Evolutionary conservation across 2,113 vertebrate species (phyloP).

Genomic region (Sorex fumeus): DNA sequence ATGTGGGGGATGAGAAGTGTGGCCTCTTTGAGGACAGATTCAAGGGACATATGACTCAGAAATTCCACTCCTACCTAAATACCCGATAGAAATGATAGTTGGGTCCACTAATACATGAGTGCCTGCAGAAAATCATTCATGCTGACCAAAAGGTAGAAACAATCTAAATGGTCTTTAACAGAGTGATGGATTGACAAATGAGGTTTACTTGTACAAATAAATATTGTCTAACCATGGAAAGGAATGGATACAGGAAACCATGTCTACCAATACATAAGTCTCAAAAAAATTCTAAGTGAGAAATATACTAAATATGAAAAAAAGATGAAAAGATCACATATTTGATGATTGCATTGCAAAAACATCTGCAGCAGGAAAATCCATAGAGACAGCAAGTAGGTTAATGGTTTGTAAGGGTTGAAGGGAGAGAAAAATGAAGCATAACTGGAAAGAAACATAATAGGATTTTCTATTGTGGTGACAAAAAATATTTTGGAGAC

Average conservation of each 20-base stretch:
- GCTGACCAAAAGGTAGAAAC: not conserved
- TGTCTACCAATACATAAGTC: not conserved
- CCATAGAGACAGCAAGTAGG: not conserved
- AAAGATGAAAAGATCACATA: not conserved
- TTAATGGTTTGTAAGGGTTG: not conserved
- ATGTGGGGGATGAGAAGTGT: not conserved
- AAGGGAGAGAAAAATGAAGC: not conserved
- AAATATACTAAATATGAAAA: not conserved
- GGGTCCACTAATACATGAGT: not conserved
- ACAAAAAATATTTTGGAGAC: slow-evolving; percentile 2
- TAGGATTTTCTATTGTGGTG: not conserved
- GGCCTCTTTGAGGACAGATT: not conserved
- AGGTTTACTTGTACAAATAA: not conserved
- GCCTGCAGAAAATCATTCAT: not conserved
- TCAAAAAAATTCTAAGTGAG: not conserved
- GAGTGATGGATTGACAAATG: not conserved
- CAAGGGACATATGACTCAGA: not conserved
- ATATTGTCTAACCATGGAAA: not conserved
- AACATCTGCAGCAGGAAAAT: not conserved
- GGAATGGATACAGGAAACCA: not conserved
- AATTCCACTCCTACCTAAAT: not conserved
- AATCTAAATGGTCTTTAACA: not conserved
- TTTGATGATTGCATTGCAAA: not conserved
- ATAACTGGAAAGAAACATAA: not conserved
- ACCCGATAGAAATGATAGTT: not conserved